Conservation (phyloP, 2,888 invertebrate species). For the Unio delphinus region DNA sequence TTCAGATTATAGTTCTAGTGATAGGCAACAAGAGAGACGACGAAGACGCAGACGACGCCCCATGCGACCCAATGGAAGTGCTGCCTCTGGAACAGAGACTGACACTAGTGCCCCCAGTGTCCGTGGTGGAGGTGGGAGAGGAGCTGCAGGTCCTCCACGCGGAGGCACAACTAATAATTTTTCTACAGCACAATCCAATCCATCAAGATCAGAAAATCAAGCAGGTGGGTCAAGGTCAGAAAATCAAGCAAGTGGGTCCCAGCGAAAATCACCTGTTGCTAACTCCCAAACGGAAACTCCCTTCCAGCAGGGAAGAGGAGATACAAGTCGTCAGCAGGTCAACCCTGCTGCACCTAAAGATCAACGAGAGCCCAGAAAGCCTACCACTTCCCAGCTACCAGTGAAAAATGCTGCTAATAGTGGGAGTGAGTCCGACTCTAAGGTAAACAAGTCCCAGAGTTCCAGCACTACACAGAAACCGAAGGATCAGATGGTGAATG, state of each 20-base stretch:
- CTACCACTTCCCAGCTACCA: slow-evolving; percentile 20
- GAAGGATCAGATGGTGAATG: slow-evolving; percentile 60
- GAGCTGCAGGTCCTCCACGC: slow-evolving; percentile 11
- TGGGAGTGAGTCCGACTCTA: slow-evolving; percentile 57
- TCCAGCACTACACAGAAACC: slow-evolving; percentile 29
- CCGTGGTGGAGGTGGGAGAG: slow-evolving; percentile 20
- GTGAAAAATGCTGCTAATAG: slow-evolving; percentile 36
- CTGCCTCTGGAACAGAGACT: slow-evolving; percentile 63
- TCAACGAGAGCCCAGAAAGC: slow-evolving; percentile 32
- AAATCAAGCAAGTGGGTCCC: slow-evolving; percentile 2
- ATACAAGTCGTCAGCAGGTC: slow-evolving; percentile 9
- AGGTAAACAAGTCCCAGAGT: slow-evolving; percentile 42
- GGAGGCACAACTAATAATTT: slow-evolving; percentile 9
- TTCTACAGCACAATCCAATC: too few relatives aligned
- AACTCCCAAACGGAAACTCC: slow-evolving; percentile 6
- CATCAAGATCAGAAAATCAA: neutral
- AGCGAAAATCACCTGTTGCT: slow-evolving; percentile 11
- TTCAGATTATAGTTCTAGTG: slow-evolving; percentile 25
- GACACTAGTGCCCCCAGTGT: slow-evolving; percentile 62
- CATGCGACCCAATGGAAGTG: slow-evolving; percentile 54
- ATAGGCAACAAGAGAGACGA: slow-evolving; percentile 29
- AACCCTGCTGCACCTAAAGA: slow-evolving; percentile 31
- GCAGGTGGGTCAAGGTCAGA: slow-evolving; percentile 7
- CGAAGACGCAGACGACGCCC: slow-evolving; percentile 42
- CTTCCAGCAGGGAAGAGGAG: slow-evolving; percentile 11